A percentile compares a stretch with the other conserved stretches of the same genome.
Conservation (phyloP, 2,113 vertebrate genomes). For the Peromyscus maniculatus region DNA sequence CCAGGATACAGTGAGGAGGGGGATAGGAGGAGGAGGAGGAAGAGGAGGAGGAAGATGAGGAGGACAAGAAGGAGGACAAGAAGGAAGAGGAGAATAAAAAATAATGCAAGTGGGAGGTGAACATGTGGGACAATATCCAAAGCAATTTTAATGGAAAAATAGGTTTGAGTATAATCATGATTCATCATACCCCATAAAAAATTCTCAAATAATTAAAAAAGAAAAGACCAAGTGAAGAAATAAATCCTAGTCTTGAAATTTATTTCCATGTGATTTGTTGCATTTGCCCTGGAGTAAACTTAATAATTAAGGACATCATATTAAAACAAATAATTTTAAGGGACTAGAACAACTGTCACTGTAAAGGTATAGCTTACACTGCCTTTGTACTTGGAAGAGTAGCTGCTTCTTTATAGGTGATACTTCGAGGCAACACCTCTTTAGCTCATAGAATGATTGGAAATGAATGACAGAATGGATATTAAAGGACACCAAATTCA, state of each 20-base stretch:
- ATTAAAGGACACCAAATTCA: background rate
- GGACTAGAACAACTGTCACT: background rate
- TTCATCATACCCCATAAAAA: background rate
- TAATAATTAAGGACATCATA: background rate
- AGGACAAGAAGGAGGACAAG: background rate
- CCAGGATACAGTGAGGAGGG: too few species aligned
- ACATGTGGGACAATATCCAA: background rate
- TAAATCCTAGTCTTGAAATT: background rate
- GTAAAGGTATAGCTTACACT: accelerated
- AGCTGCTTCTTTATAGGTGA: background rate
- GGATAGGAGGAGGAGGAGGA: background rate
- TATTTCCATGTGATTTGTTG: background rate
- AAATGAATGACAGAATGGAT: background rate
- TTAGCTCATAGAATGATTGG: background rate
- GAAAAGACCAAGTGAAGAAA: background rate
- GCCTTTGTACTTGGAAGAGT: background rate
- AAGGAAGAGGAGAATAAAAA: background rate
- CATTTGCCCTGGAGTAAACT: background rate
- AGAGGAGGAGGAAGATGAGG: background rate
- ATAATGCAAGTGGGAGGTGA: background rate
- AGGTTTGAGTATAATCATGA: background rate
- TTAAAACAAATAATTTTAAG: background rate
- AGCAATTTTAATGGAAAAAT: background rate
- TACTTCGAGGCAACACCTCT: background rate
- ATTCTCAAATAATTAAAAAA: background rate